Base-by-base conservation (phyloP, 2,888 invertebrate genomes). In the Mechanitis messenoides region DNA sequence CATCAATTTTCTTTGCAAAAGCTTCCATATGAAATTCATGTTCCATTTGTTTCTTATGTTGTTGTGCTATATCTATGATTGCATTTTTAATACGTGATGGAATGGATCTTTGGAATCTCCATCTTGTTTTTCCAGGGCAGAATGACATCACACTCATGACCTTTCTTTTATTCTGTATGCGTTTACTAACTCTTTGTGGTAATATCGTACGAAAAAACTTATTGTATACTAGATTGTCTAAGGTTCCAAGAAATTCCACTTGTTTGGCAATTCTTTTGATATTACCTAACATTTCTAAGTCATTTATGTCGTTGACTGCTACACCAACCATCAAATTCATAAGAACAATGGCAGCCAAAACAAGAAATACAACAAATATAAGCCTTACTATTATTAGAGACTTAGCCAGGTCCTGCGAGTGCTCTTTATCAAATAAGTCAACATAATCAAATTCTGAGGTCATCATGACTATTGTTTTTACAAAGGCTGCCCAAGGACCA, bases 301-400 rank as follows among this genome's bases (percentile, higher is more conserved):
- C 90, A 58, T 89, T 91, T 2, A 92, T 91, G 66, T 92, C 92
- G 63, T 91, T 92, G 1, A 92, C 92, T 12, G 92, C 92, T 12
- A 92, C 87, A 75, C 92, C 92, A 0, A 92, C 90, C 71, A 92
- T 80, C 53, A 92, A 76, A 71, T 92, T 92, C 91, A 92, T 92
- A 12, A 92, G 77, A 0, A 92, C 92, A 55, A 92, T 91, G 5
- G 92, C 89, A 46, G 92, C 91, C 63, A 92, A 71, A 38, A 92
- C 80, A 0, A 92, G 73, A 66, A 92, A 92, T 3, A 90, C 68
- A 0, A 92, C 74, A 69, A 92, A 92, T 38, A 92, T 85, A 0
- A 92, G 69, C 56, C 92, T 80, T 0, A 91, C 85, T 42, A 92
- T 76, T 46, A 87, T 73, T 31, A 87, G 74, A 1, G 85, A 90